phyloP scores from a whole-genome alignment of 2,797 vertebrate genomes.

The Taenioides sp. region DNA sequence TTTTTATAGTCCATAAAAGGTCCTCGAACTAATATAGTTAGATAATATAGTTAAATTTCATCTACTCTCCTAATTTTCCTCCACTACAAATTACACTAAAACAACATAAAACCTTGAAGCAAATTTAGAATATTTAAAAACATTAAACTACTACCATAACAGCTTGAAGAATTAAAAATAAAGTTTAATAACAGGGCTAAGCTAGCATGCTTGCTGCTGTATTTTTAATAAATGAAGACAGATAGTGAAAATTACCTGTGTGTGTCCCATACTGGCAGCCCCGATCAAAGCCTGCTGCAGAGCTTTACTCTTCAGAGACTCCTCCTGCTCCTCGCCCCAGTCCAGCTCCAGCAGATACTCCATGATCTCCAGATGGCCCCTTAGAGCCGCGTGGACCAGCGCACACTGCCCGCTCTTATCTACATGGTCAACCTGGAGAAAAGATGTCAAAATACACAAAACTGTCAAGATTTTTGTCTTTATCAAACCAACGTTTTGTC shows the following conservation, averaged over 20 bases:
- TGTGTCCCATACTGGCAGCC: slow-evolving; percentile 95
- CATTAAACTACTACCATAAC: no score
- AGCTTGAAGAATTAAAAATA: no score
- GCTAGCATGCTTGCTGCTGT: no score
- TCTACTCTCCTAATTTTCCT: no score
- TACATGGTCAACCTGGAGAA: slow-evolving; percentile 82
- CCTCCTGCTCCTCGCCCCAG: slow-evolving; percentile 80
- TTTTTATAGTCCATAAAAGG: no score
- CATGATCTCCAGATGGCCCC: slow-evolving; percentile 88
- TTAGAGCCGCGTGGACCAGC: slow-evolving; percentile 89
- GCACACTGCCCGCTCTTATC: slow-evolving; percentile 97
- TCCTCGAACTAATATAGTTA: no score
- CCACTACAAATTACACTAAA: no score
- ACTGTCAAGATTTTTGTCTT: not conserved
- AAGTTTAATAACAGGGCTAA: no score
- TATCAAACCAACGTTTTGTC: no score
- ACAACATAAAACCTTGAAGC: no score
- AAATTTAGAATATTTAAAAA: no score
- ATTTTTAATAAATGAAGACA: not conserved
- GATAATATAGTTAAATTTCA: no score
- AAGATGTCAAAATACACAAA: not conserved
- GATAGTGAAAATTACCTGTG: slow-evolving; percentile 53
- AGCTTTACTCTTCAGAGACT: slow-evolving; percentile 83
- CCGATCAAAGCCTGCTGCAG: slow-evolving; percentile 93
- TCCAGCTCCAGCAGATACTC: slow-evolving; percentile 83